Evolutionary conservation across 2,888 invertebrate species (phyloP).

Genomic region (Lymantria dispar): DNA sequence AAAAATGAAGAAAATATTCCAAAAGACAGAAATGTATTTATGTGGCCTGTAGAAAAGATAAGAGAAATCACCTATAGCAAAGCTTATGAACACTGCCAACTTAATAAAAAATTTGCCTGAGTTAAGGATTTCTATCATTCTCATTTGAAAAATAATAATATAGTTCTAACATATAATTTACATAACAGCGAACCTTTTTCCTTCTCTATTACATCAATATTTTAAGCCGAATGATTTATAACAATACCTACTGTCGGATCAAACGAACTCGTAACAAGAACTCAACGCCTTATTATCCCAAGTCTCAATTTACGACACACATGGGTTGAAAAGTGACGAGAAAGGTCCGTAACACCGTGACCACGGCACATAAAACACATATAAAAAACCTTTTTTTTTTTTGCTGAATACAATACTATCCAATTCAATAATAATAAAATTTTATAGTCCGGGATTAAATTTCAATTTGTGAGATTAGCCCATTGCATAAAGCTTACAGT

Average conservation of each 20-base stretch:
- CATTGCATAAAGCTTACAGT: neutral
- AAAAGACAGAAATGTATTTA: too few relatives aligned
- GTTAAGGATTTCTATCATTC: too few relatives aligned
- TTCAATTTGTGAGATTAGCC: constrained; percentile 8
- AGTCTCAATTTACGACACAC: constrained; percentile 8
- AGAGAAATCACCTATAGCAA: too few relatives aligned
- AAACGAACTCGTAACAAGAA: neutral
- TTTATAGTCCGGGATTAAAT: constrained; percentile 8
- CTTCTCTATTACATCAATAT: too few relatives aligned
- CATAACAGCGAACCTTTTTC: too few relatives aligned
- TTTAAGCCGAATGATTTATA: too few relatives aligned
- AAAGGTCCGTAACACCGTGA: constrained; percentile 7
- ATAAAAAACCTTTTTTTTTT: constrained; percentile 13
- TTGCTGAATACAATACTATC: constrained; percentile 9
- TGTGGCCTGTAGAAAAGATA: too few relatives aligned
- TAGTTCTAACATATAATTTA: too few relatives aligned
- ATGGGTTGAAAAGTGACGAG: constrained; percentile 2
- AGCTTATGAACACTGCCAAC: too few relatives aligned
- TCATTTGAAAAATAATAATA: too few relatives aligned
- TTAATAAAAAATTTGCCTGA: too few relatives aligned
- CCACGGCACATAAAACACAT: constrained; percentile 6
- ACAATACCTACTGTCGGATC: neutral
- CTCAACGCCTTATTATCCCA: constrained; percentile 1
- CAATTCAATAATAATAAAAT: constrained; percentile 13
- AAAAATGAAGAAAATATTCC: too few relatives aligned